These are phyloP conservation scores for Atrichornis clamosus DNA, from an alignment of 2,113 vertebrate species.

Conservation along the genomic window DNA sequence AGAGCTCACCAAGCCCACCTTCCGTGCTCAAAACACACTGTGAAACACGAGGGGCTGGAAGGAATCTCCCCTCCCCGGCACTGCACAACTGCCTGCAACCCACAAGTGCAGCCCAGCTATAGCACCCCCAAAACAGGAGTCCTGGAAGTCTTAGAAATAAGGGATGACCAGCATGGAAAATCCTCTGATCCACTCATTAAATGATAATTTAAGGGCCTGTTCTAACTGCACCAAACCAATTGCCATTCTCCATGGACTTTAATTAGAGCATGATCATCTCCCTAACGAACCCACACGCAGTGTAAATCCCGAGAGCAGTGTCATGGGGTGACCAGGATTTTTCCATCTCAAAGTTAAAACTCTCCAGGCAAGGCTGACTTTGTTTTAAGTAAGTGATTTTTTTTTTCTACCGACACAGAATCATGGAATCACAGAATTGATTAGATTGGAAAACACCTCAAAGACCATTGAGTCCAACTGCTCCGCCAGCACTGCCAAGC, in stretches of 20 bases:
- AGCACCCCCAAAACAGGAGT: not conserved
- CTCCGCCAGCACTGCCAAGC: not conserved
- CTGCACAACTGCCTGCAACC: not conserved
- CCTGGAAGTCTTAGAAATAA: not conserved
- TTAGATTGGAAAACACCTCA: not conserved
- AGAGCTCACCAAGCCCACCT: not conserved
- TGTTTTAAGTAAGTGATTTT: not conserved
- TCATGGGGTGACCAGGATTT: not conserved
- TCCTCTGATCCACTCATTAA: not conserved
- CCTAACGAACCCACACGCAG: not conserved
- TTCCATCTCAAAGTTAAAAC: not conserved
- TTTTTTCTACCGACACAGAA: not conserved
- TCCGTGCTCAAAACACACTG: not conserved
- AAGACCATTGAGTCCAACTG: not conserved
- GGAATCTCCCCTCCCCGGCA: not conserved
- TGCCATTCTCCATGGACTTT: not conserved
- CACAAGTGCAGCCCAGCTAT: rapidly evolving
- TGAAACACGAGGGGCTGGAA: not conserved
- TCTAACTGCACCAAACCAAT: not conserved
- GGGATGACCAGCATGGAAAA: not conserved
- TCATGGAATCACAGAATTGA: not conserved
- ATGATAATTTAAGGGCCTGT: not conserved
- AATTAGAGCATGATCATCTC: not conserved
- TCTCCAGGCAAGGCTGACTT: not conserved
- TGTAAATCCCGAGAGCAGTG: not conserved